phyloP scores from a whole-genome alignment of 2,797 vertebrate genomes.

The Cuniculus paca region DNA sequence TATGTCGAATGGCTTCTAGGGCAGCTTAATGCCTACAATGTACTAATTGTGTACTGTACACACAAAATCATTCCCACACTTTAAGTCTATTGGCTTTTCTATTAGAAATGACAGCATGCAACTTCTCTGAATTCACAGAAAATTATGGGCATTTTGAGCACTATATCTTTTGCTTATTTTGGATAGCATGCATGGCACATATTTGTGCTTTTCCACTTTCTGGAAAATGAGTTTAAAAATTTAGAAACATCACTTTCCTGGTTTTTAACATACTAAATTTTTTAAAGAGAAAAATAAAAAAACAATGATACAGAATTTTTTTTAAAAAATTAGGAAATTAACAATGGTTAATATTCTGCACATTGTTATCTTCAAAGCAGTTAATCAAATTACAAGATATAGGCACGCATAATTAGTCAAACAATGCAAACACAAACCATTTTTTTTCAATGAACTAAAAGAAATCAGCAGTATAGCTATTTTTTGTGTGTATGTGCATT shows the following conservation, averaged over 20 bases:
- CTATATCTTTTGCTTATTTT: conserved; percentile 67
- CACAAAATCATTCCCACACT: conserved; percentile 13
- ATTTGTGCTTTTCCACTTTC: conserved; percentile 70
- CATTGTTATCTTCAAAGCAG: too few relatives aligned
- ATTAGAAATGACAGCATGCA: conserved; percentile 35
- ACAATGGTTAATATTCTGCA: too few relatives aligned
- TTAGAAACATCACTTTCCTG: conserved; percentile 56
- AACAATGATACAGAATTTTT: too few relatives aligned
- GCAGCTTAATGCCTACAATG: not conserved
- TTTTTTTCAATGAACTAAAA: too few relatives aligned
- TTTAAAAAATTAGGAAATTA: too few relatives aligned
- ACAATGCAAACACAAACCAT: too few relatives aligned
- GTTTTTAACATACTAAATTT: conserved; percentile 63
- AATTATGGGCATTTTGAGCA: not conserved
- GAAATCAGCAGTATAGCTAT: too few relatives aligned
- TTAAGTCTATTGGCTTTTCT: conserved; percentile 30
- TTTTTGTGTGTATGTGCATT: too few relatives aligned
- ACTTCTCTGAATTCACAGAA: conserved; percentile 48
- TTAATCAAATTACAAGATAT: too few relatives aligned
- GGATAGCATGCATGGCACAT: not conserved
- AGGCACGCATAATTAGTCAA: too few relatives aligned
- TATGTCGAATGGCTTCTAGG: not conserved
- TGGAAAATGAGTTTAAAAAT: conserved; percentile 70
- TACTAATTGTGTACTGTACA: conserved; percentile 39
- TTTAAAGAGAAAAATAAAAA: not conserved